A percentile compares a stretch with the other conserved stretches of the same genome.
Evolutionary conservation across 1,140 invertebrate genomes (phyloP).

Genomic region (Eufriesea mexicana): DNA sequence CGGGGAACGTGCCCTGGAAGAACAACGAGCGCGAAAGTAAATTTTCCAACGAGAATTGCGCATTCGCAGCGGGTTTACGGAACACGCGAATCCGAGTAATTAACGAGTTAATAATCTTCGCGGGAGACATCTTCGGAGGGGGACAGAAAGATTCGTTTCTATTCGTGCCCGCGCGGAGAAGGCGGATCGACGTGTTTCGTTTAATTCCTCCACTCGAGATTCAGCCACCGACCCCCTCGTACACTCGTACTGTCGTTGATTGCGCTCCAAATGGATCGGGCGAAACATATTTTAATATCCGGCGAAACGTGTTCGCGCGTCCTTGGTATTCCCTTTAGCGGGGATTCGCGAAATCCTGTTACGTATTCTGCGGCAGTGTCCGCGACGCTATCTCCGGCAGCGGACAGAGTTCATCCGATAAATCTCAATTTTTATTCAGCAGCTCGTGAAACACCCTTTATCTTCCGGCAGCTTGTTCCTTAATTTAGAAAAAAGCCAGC

Average conservation of each 20-base stretch:
- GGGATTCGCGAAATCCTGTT: constrained; percentile 1
- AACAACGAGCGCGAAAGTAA: not conserved
- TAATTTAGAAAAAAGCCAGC: constrained; percentile 30
- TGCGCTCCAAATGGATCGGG: not conserved
- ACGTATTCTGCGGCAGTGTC: constrained; percentile 28
- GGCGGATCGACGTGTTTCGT: too few relatives aligned
- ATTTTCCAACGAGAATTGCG: not conserved
- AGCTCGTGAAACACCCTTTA: constrained; percentile 29
- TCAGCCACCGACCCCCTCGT: too few relatives aligned
- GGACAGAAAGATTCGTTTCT: too few relatives aligned
- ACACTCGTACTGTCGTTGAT: not conserved
- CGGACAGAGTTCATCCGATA: constrained; percentile 24
- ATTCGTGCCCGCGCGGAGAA: too few relatives aligned
- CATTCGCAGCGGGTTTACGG: not conserved
- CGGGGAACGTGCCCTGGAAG: not conserved
- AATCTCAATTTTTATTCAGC: constrained; percentile 48
- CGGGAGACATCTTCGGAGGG: too few relatives aligned
- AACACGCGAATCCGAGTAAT: too few relatives aligned
- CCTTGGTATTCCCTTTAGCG: constrained; percentile 6
- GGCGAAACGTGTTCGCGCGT: not conserved
- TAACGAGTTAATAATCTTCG: too few relatives aligned
- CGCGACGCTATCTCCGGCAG: not conserved
- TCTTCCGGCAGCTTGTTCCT: constrained; percentile 2
- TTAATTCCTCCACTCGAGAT: not conserved
- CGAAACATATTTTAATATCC: constrained; percentile 9